Base-by-base conservation (phyloP, 2,888 invertebrate genomes). In the Amiota minor region DNA sequence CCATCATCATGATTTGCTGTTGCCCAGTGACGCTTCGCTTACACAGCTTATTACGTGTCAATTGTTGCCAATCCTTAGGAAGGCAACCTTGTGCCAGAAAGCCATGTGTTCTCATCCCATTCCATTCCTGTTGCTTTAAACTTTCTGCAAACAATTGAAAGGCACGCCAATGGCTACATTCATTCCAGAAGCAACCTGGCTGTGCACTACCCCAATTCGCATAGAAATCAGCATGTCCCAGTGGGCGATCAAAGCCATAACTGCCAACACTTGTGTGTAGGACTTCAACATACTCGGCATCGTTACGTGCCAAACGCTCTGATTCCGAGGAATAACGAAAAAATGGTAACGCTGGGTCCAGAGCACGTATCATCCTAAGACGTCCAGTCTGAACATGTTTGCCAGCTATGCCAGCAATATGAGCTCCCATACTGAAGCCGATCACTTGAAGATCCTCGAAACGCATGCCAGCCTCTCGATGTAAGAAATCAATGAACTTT, bases 241-340 rank as follows among this genome's bases (percentile, higher is more conserved):
- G 78, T 0, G 90, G 83, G 74, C 81, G 86, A 80, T 89, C 89
- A 76, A 86, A 88, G n/a, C 88, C 88, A 75, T 89, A 89, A 45
- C 86, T 84, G 55, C 88, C 88, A 9, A 91, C 92, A 77, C 93
- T 93, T 0, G 94, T 94, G 83, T 95, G 95, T 74, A 95, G 92
- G 1, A 94, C 92, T 83, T 95, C 95, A 1, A 94, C 95, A 83
- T 94, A 95, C 59, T 90, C 88, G 0, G 95, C 95, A 86, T 95
- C 95, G 10, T 88, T 90, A 53, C 87, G 87, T 71, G 93, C 93
- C 18, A 95, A 87, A 1, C 88, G 86, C 45, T 85, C 86, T 8
- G 78, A 76, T n/a, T 77, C 76, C 68, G 82, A 80, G 9, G 87
- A 82, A 67, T 82, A 88, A 9, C 83, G 86, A 20, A 89, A 89